Conservation (phyloP, 1,140 invertebrate genomes). For the Papilio glaucus region DNA sequence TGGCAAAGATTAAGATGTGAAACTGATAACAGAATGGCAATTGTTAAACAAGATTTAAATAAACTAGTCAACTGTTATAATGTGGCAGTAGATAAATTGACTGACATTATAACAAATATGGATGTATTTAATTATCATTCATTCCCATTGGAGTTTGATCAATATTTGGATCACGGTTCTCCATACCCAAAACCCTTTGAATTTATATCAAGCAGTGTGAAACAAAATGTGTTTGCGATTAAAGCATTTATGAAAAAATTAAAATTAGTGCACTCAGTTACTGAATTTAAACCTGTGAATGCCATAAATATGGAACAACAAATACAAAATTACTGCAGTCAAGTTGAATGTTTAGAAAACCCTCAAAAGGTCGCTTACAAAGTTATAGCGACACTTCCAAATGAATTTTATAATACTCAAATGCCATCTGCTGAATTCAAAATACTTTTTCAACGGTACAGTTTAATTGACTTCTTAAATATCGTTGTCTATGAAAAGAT, state of each 20-base stretch:
- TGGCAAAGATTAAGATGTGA: conserved; percentile 85
- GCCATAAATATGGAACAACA: conserved; percentile 65
- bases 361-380: conserved; percentile 74
- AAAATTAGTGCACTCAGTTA: conserved; percentile 60
- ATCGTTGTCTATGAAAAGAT: conserved; percentile 81
- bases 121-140: conserved; percentile 73
- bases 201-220: conserved; percentile 72
- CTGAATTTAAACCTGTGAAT: conserved; percentile 55
- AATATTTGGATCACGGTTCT: conserved; percentile 62
- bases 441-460: conserved; percentile 63
- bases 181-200: conserved; percentile 80
- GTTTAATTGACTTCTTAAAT: conserved; percentile 76
- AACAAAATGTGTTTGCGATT: conserved; percentile 57
- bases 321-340: conserved; percentile 72
- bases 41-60: conserved; percentile 83
- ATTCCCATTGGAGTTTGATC: conserved; percentile 76
- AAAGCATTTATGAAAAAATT: conserved; percentile 70
- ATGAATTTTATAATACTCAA: conserved; percentile 57
- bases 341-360: conserved; percentile 77
- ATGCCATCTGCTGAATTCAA: conserved; percentile 61
- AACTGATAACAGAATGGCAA: conserved; percentile 77
- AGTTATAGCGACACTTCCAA: conserved; percentile 69
- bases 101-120: conserved; percentile 85
- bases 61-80: conserved; percentile 87
- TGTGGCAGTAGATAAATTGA: conserved; percentile 85